These are phyloP conservation scores for Thereva nobilitata DNA, from an alignment of 2,888 invertebrate species.

Conservation along the genomic window DNA sequence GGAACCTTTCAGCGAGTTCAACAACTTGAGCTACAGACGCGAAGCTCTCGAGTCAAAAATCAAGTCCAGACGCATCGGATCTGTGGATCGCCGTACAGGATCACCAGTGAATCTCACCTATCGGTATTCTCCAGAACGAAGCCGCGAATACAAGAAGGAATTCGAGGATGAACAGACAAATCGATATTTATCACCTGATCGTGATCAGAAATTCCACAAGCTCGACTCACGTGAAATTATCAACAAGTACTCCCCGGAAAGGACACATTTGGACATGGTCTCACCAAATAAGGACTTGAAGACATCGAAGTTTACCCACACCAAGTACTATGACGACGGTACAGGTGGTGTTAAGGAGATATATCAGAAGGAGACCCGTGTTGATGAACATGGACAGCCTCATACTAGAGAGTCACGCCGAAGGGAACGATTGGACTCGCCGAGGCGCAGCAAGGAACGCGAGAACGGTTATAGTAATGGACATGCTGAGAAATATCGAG, in stretches of 20 bases:
- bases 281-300: constrained; percentile 44
- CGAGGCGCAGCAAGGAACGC: constrained; percentile 15
- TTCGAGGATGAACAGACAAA: constrained; percentile 58
- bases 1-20: constrained; percentile 59
- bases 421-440: constrained; percentile 56
- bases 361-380: constrained; percentile 57
- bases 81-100: constrained; percentile 59
- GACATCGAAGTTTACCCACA: constrained; percentile 53
- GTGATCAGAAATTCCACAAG: constrained; percentile 51
- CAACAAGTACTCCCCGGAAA: constrained; percentile 52
- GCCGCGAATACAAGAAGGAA: constrained; percentile 56
- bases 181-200: constrained; percentile 47
- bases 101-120: constrained; percentile 48
- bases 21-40: constrained; percentile 72
- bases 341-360: constrained; percentile 62
- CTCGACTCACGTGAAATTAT: constrained; percentile 49
- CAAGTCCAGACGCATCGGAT: constrained; percentile 63
- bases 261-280: constrained; percentile 51
- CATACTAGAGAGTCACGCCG: constrained; percentile 57
- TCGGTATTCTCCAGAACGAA: constrained; percentile 59
- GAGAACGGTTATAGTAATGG: constrained; percentile 8
- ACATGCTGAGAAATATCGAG: constrained; percentile 42
- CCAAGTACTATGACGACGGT: constrained; percentile 57
- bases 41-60: constrained; percentile 77
- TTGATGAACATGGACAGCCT: constrained; percentile 57